These are phyloP conservation scores for Exaiptasia diaphana DNA, from an alignment of 64 coral and sea anemone species.

Conservation along the genomic window DNA sequence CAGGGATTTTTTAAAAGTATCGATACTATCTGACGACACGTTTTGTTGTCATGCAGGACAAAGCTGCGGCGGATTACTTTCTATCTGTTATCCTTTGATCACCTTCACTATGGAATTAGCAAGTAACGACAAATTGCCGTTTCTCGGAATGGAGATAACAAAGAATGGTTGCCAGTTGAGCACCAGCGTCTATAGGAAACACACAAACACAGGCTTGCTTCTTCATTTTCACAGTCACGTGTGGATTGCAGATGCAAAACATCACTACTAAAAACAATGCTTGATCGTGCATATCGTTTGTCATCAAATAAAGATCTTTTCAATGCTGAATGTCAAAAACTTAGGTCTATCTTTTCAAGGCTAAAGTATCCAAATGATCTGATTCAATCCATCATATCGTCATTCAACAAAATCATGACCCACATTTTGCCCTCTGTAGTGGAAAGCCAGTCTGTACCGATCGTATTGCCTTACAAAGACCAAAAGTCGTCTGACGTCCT, in stretches of 20 bases:
- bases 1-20: no score
- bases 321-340: neutral
- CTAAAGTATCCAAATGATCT: neutral
- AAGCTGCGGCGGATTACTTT: neutral
- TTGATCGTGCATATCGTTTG: constrained; percentile 20
- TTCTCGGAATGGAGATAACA: constrained; percentile 56
- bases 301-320: constrained; percentile 39
- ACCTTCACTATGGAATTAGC: constrained; percentile 34
- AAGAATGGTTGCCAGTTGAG: constrained; percentile 37
- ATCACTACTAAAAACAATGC: constrained; percentile 37
- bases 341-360: constrained; percentile 12
- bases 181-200: constrained; percentile 53
- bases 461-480: no score
- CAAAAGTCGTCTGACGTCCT: no score
- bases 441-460: no score
- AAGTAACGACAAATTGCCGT: constrained; percentile 40
- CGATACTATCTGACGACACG: no score
- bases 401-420: no score
- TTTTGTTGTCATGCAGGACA: neutral
- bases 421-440: no score
- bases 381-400: no score
- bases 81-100: neutral
- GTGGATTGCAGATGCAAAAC: constrained; percentile 32
- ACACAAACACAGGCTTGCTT: constrained; percentile 16
- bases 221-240: constrained; percentile 14